phyloP scores from a whole-genome alignment of 1,140 invertebrate species.

The Aphis gossypii region DNA sequence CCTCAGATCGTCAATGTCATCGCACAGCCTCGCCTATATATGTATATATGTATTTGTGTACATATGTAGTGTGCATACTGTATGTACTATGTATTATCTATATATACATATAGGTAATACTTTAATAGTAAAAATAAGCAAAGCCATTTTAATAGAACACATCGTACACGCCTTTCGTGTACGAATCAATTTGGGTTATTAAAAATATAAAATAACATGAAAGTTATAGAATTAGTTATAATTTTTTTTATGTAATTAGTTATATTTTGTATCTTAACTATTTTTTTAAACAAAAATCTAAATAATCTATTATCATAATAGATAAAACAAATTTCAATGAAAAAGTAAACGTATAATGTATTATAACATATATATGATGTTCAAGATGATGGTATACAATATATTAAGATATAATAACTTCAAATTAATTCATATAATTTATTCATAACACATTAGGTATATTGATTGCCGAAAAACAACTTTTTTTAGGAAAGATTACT shows the following conservation, averaged over 20 bases:
- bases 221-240: background rate
- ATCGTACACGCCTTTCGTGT: background rate
- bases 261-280: background rate
- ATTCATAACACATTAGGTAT: no score
- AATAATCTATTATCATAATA: background rate
- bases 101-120: background rate
- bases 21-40: conserved; percentile 35
- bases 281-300: background rate
- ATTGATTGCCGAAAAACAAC: no score
- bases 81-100: no score
- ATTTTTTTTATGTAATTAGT: no score
- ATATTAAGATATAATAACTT: background rate
- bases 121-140: conserved; percentile 19
- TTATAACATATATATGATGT: background rate
- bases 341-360: background rate
- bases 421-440: background rate
- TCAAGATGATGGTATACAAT: background rate
- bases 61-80: background rate
- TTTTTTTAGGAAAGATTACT: no score
- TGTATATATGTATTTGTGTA: background rate
- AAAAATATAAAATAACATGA: background rate
- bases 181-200: no score
- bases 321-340: background rate
- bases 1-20: conserved; percentile 25
- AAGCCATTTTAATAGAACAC: background rate